Conservation (phyloP, 1,140 invertebrate genomes). For the Magallana ariakensis region DNA sequence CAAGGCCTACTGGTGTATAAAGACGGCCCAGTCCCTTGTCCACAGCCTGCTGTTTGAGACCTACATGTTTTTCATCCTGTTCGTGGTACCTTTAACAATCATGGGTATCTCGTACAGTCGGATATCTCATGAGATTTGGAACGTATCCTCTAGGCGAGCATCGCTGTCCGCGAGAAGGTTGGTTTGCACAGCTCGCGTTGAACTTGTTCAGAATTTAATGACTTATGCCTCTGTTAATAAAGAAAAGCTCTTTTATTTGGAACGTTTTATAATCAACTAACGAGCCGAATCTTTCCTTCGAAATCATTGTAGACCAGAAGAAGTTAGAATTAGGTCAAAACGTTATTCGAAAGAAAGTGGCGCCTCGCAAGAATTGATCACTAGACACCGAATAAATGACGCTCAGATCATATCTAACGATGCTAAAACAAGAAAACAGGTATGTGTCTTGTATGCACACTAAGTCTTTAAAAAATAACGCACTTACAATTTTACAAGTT, state of each 20-base stretch:
- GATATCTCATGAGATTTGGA: conserved; percentile 85
- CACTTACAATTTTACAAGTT: too few species aligned
- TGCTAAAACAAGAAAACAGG: conserved; percentile 1
- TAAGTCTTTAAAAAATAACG: too few species aligned
- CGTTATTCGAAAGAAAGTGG: neutral
- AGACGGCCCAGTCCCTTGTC: conserved; percentile 80
- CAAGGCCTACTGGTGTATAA: conserved; percentile 83
- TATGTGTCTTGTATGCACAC: too few species aligned
- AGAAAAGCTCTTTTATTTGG: too few species aligned
- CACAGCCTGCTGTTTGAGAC: conserved; percentile 84
- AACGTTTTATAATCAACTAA: too few species aligned
- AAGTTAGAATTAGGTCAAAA: neutral
- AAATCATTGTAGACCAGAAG: neutral
- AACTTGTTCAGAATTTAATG: too few species aligned
- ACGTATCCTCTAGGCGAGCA: conserved; percentile 65
- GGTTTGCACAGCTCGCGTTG: neutral
- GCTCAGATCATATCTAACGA: neutral
- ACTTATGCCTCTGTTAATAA: too few species aligned
- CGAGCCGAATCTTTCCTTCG: too few species aligned
- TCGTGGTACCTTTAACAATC: conserved; percentile 84
- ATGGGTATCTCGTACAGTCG: conserved; percentile 85
- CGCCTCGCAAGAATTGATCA: neutral
- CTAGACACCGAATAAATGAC: neutral
- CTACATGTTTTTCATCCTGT: conserved; percentile 85
- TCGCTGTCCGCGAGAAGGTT: conserved; percentile 58